phyloP scores from a whole-genome alignment of 2,113 vertebrate species.

The Mus musculus region DNA sequence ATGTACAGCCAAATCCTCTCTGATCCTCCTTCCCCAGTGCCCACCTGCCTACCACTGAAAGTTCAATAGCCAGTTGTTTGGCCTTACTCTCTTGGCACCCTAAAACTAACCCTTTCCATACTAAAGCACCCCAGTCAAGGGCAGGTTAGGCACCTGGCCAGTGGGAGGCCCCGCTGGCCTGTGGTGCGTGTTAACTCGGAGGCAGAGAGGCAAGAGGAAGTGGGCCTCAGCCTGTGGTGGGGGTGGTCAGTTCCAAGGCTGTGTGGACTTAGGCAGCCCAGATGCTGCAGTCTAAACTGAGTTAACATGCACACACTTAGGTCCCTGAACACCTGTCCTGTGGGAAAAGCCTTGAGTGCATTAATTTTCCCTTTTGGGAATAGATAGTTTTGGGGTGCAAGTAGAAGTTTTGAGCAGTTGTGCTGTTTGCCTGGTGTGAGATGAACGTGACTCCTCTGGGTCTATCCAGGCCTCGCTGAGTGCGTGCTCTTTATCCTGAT shows the following conservation, averaged over 20 bases:
- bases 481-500: constrained; percentile 77
- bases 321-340: not conserved
- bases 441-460: constrained; percentile 67
- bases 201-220: constrained; percentile 67
- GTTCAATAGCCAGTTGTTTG: constrained; percentile 59
- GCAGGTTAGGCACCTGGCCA: not conserved
- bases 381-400: not conserved
- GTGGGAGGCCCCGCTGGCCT: constrained; percentile 60
- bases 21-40: not conserved
- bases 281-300: not conserved
- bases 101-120: constrained; percentile 2
- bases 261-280: not conserved
- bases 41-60: too few relatives aligned
- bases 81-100: constrained; percentile 26
- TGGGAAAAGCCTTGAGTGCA: not conserved
- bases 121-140: constrained; percentile 30
- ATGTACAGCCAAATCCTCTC: constrained; percentile 27
- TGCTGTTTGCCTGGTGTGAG: constrained; percentile 58
- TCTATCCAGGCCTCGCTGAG: constrained; percentile 82
- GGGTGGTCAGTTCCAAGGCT: constrained; percentile 56
- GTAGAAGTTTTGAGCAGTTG: constrained; percentile 7
- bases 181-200: constrained; percentile 70
- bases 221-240: constrained; percentile 10
- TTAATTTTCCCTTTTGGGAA: not conserved
- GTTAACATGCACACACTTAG: not conserved